These are phyloP conservation scores for Eospalax fontanierii DNA, from an alignment of 2,797 vertebrate species.

Conservation along the genomic window DNA sequence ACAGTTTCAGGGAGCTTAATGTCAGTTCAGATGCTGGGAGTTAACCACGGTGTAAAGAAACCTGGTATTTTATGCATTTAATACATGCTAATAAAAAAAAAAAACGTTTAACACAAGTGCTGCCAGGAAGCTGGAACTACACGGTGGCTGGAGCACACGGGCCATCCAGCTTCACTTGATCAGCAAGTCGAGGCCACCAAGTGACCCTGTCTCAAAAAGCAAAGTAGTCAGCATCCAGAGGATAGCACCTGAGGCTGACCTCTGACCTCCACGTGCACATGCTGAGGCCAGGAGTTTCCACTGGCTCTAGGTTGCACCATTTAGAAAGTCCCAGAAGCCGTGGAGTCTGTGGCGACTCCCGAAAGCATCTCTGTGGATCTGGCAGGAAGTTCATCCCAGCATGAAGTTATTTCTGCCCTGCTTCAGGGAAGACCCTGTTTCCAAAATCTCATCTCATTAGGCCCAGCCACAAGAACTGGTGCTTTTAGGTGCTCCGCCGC, in stretches of 20 bases:
- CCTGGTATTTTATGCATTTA: background rate
- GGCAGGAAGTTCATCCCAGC: background rate
- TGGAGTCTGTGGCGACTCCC: accelerated
- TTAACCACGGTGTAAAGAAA: background rate
- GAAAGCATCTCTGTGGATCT: background rate
- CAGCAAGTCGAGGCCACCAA: background rate
- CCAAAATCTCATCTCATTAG: background rate
- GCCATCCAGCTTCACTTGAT: no score
- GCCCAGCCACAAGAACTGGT: background rate
- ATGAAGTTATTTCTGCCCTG: background rate
- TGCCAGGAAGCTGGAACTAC: background rate
- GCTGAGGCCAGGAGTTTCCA: background rate
- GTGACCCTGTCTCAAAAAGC: background rate
- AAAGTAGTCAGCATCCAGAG: no score
- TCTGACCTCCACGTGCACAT: background rate
- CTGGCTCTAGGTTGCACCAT: accelerated
- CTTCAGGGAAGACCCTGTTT: background rate
- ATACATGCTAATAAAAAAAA: background rate
- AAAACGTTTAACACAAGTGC: background rate
- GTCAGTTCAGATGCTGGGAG: background rate
- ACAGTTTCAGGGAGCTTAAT: background rate
- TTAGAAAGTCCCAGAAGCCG: background rate
- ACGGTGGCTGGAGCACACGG: background rate
- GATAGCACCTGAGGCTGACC: background rate
- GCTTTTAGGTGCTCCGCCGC: background rate